A percentile compares a stretch with the other conserved stretches of the same genome.
phyloP scores from a whole-genome alignment of 2,113 vertebrate species.

The Xenopus laevis region DNA sequence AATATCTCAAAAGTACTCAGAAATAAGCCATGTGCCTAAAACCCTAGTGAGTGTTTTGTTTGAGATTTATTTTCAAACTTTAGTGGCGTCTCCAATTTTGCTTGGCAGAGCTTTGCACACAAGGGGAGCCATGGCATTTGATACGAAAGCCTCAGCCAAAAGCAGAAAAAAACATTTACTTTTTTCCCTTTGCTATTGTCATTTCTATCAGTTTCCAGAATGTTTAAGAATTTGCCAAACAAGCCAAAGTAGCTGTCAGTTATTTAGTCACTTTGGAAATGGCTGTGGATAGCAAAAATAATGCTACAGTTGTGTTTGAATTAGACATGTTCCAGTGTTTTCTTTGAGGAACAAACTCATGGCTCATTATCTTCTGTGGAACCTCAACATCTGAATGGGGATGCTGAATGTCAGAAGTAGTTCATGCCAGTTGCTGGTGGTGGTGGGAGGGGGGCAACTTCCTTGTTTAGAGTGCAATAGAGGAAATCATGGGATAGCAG shows the following conservation, averaged over 20 bases:
- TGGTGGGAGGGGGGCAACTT: too few relatives aligned
- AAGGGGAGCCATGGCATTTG: slow-evolving; percentile 2
- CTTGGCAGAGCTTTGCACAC: background rate
- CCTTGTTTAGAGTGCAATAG: too few relatives aligned
- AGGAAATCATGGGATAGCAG: too few relatives aligned
- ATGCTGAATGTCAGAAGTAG: too few relatives aligned
- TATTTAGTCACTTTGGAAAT: background rate
- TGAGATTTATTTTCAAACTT: slow-evolving; percentile 22
- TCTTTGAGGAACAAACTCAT: background rate
- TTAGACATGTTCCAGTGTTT: too few relatives aligned
- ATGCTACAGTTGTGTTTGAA: background rate
- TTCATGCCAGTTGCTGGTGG: too few relatives aligned
- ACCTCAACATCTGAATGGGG: too few relatives aligned
- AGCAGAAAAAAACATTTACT: background rate
- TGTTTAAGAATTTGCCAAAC: slow-evolving; percentile 1
- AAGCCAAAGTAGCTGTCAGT: background rate
- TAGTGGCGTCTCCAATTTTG: slow-evolving; percentile 24
- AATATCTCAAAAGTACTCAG: background rate
- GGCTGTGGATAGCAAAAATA: background rate
- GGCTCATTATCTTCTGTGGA: too few relatives aligned
- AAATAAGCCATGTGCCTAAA: slow-evolving; percentile 8
- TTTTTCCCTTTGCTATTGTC: background rate
- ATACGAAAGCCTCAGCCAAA: background rate
- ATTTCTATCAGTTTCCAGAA: slow-evolving; percentile 12
- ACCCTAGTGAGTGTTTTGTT: slow-evolving; percentile 15